phyloP scores from a whole-genome alignment of 2,797 vertebrate species.

The Sebastes hubbsi region DNA sequence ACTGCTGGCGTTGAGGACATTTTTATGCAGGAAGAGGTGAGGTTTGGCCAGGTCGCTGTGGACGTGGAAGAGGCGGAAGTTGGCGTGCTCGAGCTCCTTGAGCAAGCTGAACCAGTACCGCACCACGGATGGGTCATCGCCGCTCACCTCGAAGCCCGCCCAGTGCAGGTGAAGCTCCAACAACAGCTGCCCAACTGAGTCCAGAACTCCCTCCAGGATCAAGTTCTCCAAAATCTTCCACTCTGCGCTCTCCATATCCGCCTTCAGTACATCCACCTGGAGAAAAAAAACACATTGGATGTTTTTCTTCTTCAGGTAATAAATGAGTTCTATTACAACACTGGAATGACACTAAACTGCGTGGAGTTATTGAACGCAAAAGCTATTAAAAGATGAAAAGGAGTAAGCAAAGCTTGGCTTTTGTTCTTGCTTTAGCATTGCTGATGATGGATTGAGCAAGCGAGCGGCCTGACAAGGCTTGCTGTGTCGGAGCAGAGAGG shows the following conservation, averaged over 20 bases:
- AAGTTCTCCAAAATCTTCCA: constrained; percentile 98
- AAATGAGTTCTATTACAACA: constrained; percentile 6
- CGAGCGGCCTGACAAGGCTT: constrained; percentile 39
- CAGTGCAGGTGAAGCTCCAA: constrained; percentile 95
- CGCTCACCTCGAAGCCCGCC: constrained; percentile 95
- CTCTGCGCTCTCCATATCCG: constrained; percentile 94
- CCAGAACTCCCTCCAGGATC: constrained; percentile 89
- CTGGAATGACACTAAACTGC: constrained; percentile 3
- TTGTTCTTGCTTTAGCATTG: constrained; percentile 20
- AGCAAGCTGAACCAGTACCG: constrained; percentile 97
- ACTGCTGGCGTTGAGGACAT: constrained; percentile 91
- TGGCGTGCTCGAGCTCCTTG: constrained; percentile 88
- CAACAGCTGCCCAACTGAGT: constrained; percentile 91
- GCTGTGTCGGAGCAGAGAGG: constrained; percentile 17
- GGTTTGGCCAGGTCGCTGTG: constrained; percentile 88
- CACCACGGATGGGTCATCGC: constrained; percentile 89
- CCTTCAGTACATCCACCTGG: constrained; percentile 94
- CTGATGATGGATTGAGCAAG: constrained; percentile 47
- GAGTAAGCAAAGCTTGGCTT: constrained; percentile 44
- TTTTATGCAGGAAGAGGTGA: constrained; percentile 89
- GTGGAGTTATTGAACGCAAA: constrained; percentile 15
- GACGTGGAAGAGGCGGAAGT: constrained; percentile 91
- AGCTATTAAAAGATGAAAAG: constrained; percentile 52
- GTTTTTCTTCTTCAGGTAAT: not conserved
- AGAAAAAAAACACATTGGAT: not conserved